Base-by-base conservation (phyloP, 37 sponge, comb jelly and placozoan genomes). In the Aplysina aerophoba region DNA sequence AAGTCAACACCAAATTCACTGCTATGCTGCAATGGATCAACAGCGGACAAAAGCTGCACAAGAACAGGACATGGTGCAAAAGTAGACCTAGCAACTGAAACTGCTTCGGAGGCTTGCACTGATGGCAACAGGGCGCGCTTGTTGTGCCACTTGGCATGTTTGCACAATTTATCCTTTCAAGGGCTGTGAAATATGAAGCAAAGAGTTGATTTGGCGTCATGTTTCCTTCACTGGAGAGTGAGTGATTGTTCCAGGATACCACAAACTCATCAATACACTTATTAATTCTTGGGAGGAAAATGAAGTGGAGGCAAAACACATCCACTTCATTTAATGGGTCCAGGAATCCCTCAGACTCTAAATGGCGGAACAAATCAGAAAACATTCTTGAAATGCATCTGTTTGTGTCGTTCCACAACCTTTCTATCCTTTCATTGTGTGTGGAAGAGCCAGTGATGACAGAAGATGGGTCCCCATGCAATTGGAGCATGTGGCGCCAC, bases 331-430 rank as follows among this genome's bases (percentile, higher is more conserved):
- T 84, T 22, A 65, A 11, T 4, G 85, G 85, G 28, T 84, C 63
- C 15, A 89, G 82, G 15, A 75, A 17, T 36, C 19, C 41, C 36
- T 75, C 78, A 14, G 11, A 13, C n/a, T 75, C 78, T n/a, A 89
- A 27, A 12, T n/a, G 3, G 13, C 31, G n/a, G 69, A 89, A 89
- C 4, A 59, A 2, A 14, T n/a, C 27, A 40, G 20, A 22, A 55
- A 44, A 89, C 27, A 27, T 1, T 25, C 64, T 41, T 24, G 63
- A 41, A 5, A 89, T 85, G 57, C 85, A 41, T 20, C 80, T 28
- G 66, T 25, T 25, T 1, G 85, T 81, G 54, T 89, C 85, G 12
- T 85, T 61, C 90, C 90, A 89, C 53, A 89, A 50, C n/a, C 90
- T 36, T 60, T 89, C 90, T 37, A 89, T 22, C 22, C 71, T 15